These are phyloP conservation scores for Coreius guichenoti DNA, from an alignment of 2,797 vertebrate genomes.

Conservation along the genomic window DNA sequence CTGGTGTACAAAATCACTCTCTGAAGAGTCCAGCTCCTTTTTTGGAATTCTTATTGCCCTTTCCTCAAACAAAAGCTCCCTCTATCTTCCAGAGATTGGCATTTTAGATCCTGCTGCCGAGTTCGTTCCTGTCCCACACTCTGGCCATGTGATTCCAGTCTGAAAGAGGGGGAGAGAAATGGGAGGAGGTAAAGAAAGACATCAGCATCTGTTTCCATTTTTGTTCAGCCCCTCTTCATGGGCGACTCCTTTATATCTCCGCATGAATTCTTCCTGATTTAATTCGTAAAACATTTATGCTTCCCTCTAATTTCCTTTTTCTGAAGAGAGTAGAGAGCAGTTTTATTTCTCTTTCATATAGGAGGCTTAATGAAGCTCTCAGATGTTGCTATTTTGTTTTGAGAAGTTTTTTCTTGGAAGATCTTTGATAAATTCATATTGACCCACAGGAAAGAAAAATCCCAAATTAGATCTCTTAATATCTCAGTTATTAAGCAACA, in stretches of 20 bases:
- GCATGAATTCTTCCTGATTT: slow-evolving; percentile 4
- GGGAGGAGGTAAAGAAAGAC: slow-evolving; percentile 38
- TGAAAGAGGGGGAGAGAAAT: slow-evolving; percentile 53
- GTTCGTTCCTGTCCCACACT: slow-evolving; percentile 50
- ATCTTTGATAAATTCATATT: not conserved
- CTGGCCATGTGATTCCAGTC: slow-evolving; percentile 16
- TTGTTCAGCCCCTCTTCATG: slow-evolving; percentile 11
- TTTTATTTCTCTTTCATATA: not conserved
- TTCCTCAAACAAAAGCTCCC: slow-evolving; percentile 39
- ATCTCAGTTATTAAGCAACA: not conserved
- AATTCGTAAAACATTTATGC: slow-evolving; percentile 23
- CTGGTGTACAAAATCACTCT: not conserved
- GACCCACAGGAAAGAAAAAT: not conserved
- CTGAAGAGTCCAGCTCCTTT: slow-evolving; percentile 17
- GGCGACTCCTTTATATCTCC: slow-evolving; percentile 9
- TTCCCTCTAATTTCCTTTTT: not conserved
- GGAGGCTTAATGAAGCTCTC: not conserved
- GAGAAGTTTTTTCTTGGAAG: not conserved
- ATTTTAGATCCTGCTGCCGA: slow-evolving; percentile 42
- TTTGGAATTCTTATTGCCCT: slow-evolving; percentile 13
- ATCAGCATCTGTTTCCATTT: slow-evolving; percentile 48
- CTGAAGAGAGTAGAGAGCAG: not conserved
- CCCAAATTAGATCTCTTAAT: not conserved
- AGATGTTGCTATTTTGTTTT: not conserved
- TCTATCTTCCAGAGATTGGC: slow-evolving; percentile 60